Percentiles rank a stretch among this genome's conserved stretches.
These are phyloP conservation scores for Pangasianodon gigas DNA, from an alignment of 2,113 vertebrate species.

Conservation along the genomic window DNA sequence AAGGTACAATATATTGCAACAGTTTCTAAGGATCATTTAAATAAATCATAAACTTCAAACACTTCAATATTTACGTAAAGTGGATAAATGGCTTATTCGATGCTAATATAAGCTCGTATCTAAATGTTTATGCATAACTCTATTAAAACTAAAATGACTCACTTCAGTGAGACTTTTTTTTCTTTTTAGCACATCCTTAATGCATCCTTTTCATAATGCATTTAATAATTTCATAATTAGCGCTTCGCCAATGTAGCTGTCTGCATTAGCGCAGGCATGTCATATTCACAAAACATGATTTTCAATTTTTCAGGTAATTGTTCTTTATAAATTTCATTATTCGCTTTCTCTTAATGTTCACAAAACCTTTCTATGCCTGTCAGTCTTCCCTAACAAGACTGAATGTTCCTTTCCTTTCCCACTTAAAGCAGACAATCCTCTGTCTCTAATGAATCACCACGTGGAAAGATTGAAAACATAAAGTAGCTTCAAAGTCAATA, in stretches of 20 bases:
- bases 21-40: neutral
- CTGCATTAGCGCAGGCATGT: constrained; percentile 23
- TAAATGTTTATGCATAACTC: neutral
- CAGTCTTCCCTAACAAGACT: constrained; percentile 14
- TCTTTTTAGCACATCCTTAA: neutral
- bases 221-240: too few relatives aligned
- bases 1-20: neutral
- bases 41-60: neutral
- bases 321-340: constrained; percentile 15
- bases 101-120: neutral
- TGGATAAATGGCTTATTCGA: neutral
- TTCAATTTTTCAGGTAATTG: constrained; percentile 22
- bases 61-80: neutral
- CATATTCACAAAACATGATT: constrained; percentile 16
- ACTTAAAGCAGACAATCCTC: neutral
- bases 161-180: neutral
- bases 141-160: neutral
- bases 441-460: neutral
- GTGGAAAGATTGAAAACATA: constrained; percentile 6
- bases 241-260: neutral
- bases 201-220: constrained; percentile 6
- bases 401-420: neutral
- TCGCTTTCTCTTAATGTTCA: neutral
- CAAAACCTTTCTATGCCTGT: neutral
- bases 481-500: constrained; percentile 7